phyloP scores from a whole-genome alignment of 1,140 invertebrate genomes.

The Daktulosphaira vitifoliae region DNA sequence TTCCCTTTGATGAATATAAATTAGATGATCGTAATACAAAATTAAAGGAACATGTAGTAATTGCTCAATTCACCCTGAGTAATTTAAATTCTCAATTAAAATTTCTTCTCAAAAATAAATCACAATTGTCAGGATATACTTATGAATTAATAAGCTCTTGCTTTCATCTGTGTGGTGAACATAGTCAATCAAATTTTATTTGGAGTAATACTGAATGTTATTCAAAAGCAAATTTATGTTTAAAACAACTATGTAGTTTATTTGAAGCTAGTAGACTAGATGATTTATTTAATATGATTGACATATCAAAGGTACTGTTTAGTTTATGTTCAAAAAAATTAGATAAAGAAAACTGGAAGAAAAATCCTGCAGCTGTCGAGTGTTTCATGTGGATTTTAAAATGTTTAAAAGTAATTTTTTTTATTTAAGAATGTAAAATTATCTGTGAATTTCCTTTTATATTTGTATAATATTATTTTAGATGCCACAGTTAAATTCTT shows the following conservation, averaged over 20 bases:
- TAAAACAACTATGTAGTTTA: constrained; percentile 9
- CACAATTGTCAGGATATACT: neutral
- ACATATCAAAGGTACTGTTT: neutral
- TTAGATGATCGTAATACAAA: neutral
- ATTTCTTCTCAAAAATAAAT: too few relatives aligned
- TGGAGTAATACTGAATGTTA: constrained; percentile 3
- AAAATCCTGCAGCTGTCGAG: constrained; percentile 22
- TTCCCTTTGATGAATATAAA: constrained; percentile 1
- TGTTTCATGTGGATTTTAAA: constrained; percentile 21
- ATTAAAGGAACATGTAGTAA: constrained; percentile 6
- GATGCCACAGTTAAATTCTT: constrained; percentile 23
- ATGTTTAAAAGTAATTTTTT: constrained; percentile 15
- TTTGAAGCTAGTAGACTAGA: neutral
- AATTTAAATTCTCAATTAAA: neutral
- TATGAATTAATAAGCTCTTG: neutral
- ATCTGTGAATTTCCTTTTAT: neutral
- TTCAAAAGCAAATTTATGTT: constrained; percentile 3
- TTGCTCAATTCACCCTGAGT: constrained; percentile 2
- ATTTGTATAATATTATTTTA: neutral
- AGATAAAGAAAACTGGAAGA: constrained; percentile 18
- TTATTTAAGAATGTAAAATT: neutral
- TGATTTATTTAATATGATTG: neutral
- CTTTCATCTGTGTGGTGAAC: constrained; percentile 22
- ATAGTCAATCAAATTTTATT: constrained; percentile 1
- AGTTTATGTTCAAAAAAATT: constrained; percentile 1